Evolutionary conservation across 2,888 invertebrate species (phyloP), one percentile per base, ranked within the genome.

Genomic region (Drosophila nr. medialis): DNA sequence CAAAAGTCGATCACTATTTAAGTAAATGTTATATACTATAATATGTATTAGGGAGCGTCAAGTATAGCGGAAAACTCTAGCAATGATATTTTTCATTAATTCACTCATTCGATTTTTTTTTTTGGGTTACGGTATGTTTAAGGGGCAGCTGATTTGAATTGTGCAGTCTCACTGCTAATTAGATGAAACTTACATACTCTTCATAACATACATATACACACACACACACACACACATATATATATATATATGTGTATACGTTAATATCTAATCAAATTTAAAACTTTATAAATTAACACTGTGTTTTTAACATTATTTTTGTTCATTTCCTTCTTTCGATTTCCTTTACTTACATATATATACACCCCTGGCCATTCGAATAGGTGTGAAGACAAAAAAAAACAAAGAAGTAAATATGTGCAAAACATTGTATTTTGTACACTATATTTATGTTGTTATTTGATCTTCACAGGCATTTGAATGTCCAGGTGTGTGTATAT

Each of bases 121-220:
- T 27, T 36, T 64, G 66, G 80, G 63, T 71, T 59, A 80, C 50
- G 77, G 80, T 74, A 50, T 59, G 60, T n/a, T 42, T 42, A 15
- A 5, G 54, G 36, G 63, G 40, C 63, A 74, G 60, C 63, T 68
- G 27, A 18, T 13, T 38, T 18, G 5, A 34, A 53, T 45, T 49
- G 13, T 24, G 34, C 59, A 63, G 55, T 56, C 69, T 49, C 48
- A 56, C 51, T 71, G 62, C 65, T 71, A 34, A 62, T 59, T 64
- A 61, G 51, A 73, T 74, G 58, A 48, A 62, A 68, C 69, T 50
- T 50, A 68, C 30, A 68, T 69, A 48, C 49, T 56, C 45, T 45
- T 24, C 18, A 65, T 51, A 54, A 40, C n/a, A n/a, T n/a, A n/a
- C n/a, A n/a, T n/a, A 66, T 32, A 45, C 40, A 40, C 8, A 45